Conservation (phyloP, 2,797 vertebrate species). For the Sciurus carolinensis region DNA sequence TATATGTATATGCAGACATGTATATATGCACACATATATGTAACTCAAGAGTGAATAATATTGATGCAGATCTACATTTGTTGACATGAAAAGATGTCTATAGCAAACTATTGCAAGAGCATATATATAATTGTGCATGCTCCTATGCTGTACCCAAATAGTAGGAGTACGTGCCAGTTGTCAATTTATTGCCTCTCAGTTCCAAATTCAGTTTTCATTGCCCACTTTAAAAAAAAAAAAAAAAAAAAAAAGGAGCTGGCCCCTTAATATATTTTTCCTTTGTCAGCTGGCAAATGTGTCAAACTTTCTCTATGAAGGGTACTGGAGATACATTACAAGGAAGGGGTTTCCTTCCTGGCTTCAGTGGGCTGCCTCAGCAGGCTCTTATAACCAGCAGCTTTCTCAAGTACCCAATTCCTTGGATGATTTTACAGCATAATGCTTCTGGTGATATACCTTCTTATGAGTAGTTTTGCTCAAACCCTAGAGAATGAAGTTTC, state of each 20-base stretch:
- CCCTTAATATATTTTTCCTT: slow-evolving; percentile 16
- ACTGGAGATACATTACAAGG: neutral
- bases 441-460: neutral
- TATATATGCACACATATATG: no score
- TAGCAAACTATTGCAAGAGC: neutral
- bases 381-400: neutral
- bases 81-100: neutral
- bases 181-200: neutral
- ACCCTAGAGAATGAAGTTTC: neutral
- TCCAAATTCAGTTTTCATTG: slow-evolving; percentile 13
- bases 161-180: neutral
- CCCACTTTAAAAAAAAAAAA: neutral
- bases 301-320: neutral
- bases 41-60: slow-evolving; percentile 20
- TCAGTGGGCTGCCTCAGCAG: neutral
- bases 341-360: neutral
- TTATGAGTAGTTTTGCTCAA: neutral
- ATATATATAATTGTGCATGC: neutral
- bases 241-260: neutral
- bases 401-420: neutral
- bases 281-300: neutral
- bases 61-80: neutral
- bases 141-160: neutral
- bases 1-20: no score
- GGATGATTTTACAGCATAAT: neutral